Base-by-base conservation (phyloP, 1,140 invertebrate species). In the Drosophila dunni region DNA sequence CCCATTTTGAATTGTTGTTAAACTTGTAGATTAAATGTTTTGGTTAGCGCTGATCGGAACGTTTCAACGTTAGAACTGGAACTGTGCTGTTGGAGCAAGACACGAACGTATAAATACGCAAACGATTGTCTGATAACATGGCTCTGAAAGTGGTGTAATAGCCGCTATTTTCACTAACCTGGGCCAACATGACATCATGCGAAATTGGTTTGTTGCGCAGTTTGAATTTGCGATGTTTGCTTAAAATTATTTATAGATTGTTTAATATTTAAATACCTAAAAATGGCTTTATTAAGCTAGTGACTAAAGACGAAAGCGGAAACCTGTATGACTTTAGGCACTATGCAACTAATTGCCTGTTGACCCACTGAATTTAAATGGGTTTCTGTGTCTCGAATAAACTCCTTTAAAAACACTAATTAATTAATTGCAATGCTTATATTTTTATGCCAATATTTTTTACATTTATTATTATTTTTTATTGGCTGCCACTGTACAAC, bases 81-180 rank as follows among this genome's bases (percentile, higher is more conserved):
- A 54, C 51, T 54, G 51, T 54, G 51, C 13, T 4, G 51, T 13
- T 3, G 38, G 20, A 34, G 6, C 10, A 13, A 8, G 15, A 20
- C 11, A 1, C 15, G 34, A 13, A 11, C 33, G 34, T 15, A 20
- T 38, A 38, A 38, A 54, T 54, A 38, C 51, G 34, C n/a, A 54
- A 36, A 17, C n/a, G 34, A 38, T 38, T 34, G 51, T 17, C 51
- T 54, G 51, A 54, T 54, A 54, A 54, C 33, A 38, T 7, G 4
- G 11, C 33, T 20, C 1, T 20, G 51, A 38, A 10, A 20, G 10
- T 54, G 51, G 51, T 54, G 51, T 54, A 54, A 54, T 54, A 51
- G 24, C 8, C 17, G 44, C 6, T 17, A 8, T 17, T 7, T 46
- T 7, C 15, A 46, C 44, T 7, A 34, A 20, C 33, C 51, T 38